Evolutionary conservation across 2,888 invertebrate species (phyloP), one percentile per base, ranked within the genome.

Genomic region (Glyphotaelius pellucidus): DNA sequence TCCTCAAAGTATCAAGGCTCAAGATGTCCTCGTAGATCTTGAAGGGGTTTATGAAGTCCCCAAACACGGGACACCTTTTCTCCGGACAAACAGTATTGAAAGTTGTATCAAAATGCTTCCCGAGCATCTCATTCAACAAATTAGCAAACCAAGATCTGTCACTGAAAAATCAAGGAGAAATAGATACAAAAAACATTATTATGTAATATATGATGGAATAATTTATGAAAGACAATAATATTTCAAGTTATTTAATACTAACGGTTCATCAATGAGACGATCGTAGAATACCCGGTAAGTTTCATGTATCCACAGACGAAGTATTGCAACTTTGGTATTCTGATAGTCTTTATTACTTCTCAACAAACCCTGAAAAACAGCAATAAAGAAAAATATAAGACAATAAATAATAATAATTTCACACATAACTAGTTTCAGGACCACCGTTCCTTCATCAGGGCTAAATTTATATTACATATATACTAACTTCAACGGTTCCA

Each of bases 291-390:
- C 98, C 90, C 99, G 95, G 94, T 97, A 98, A 93, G 97, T 97
- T 94, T 99, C 99, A 95, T 98, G 98, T 91, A 98, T 96, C 99
- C 99, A 99, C 25, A 99, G 95, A 42, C 98, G 96, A 2, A 98
- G 96, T 94, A 98, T 97, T 0, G 97, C 95, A 0, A 96, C 94
- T 94, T 97, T 97, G 0, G 97, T 98, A 94, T 97, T 97, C 93
- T 98, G 98, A 94, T 97, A 97, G 94, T 98, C 98, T 92, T 97
- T 97, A 94, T 98, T 97, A 93, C 98, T 97, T 93, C 98, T 96
- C 31, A 99, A 95, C 30, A 99, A 95, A 7, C 98, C 98, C 96
- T 98, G 97, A 93, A 96, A 32, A 35, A 96, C 35, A 97, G 94
- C 92, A 19, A 12, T 3, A 90, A 86, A 9, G 7, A 84, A 84